Conservation (phyloP, 2,113 vertebrate genomes). For the Eudyptes chrysolophus region DNA sequence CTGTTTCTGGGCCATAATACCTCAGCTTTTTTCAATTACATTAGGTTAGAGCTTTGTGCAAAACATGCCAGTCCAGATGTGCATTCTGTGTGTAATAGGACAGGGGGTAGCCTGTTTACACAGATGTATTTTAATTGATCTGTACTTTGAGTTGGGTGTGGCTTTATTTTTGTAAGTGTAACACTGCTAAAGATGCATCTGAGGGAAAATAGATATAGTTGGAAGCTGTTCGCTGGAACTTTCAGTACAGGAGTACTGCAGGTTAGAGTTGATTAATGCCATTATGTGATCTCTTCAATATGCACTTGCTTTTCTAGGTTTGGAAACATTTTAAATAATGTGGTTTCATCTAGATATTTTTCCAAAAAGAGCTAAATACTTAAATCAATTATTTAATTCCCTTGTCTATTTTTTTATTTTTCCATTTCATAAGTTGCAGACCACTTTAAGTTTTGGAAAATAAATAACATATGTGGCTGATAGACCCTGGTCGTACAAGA, state of each 20-base stretch:
- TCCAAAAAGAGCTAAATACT: neutral
- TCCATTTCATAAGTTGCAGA: neutral
- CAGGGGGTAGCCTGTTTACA: neutral
- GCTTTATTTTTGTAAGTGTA: neutral
- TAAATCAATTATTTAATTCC: neutral
- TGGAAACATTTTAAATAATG: neutral
- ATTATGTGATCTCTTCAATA: neutral
- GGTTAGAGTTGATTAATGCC: neutral
- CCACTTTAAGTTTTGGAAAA: neutral
- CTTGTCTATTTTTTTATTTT: neutral
- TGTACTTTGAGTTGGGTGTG: neutral
- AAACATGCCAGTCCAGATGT: constrained; percentile 32
- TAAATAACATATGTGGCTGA: neutral
- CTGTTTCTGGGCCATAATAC: neutral
- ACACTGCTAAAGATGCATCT: neutral
- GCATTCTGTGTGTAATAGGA: neutral
- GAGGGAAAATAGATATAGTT: neutral
- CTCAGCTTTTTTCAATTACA: constrained; percentile 28
- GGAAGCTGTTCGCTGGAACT: neutral
- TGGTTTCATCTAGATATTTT: neutral
- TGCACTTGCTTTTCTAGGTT: neutral
- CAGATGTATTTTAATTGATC: constrained; percentile 13
- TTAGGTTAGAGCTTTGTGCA: constrained; percentile 18
- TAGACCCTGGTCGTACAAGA: neutral
- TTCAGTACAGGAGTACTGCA: neutral